phyloP scores from a whole-genome alignment of 2,797 vertebrate species.

The Poecilia velifera region DNA sequence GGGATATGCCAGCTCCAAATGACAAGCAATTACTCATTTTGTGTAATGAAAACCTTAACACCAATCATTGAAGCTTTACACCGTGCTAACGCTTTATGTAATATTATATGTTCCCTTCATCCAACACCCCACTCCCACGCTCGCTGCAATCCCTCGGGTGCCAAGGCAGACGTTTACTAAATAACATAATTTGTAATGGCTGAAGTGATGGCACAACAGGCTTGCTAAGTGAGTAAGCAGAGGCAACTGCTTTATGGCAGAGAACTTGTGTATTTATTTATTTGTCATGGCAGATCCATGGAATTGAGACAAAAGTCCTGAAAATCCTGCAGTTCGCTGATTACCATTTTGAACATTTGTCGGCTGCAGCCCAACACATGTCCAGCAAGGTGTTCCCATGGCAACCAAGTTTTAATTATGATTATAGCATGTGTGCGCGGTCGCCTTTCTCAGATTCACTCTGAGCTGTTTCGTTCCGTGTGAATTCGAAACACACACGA shows the following conservation, averaged over 20 bases:
- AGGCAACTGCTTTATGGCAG: conserved; percentile 62
- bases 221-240: conserved; percentile 74
- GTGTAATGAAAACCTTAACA: conserved; percentile 87
- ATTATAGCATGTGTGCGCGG: conserved; percentile 51
- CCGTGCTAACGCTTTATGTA: conserved; percentile 82
- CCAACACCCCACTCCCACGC: conserved; percentile 60
- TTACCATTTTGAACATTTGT: conserved; percentile 75
- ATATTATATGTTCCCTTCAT: conserved; percentile 82
- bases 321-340: conserved; percentile 62
- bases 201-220: conserved; percentile 78
- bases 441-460: conserved; percentile 31
- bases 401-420: conserved; percentile 80
- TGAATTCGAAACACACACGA: conserved; percentile 1
- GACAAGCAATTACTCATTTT: conserved; percentile 87
- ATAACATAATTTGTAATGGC: conserved; percentile 87
- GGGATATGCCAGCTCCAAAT: conserved; percentile 83
- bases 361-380: conserved; percentile 52
- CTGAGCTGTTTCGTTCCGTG: conserved; percentile 13
- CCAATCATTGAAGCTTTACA: conserved; percentile 83
- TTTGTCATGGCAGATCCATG: conserved; percentile 39
- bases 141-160: conserved; percentile 76
- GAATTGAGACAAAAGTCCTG: conserved; percentile 39
- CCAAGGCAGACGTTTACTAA: conserved; percentile 82
- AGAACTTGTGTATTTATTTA: conserved; percentile 19
- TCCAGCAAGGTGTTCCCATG: conserved; percentile 73